Evolutionary conservation across 2,888 invertebrate genomes (phyloP).

Genomic region (Proisotoma minuta): DNA sequence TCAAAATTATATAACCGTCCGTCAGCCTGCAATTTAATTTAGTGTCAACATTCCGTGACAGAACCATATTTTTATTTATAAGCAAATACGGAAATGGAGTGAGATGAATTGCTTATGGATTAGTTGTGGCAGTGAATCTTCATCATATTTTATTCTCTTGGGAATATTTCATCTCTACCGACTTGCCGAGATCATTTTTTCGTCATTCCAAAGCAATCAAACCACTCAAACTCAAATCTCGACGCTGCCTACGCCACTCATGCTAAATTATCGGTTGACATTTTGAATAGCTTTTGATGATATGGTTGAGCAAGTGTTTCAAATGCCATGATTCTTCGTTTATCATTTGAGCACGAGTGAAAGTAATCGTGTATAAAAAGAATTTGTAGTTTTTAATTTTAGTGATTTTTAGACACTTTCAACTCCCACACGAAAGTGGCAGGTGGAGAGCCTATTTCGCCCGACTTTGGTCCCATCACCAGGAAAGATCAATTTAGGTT

Average conservation of each 20-base stretch:
- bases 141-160: slow-evolving; percentile 35
- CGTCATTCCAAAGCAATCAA: slow-evolving; percentile 4
- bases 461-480: not conserved
- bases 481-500: slow-evolving; percentile 9
- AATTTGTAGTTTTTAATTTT: no score
- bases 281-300: not conserved
- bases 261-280: slow-evolving; percentile 4
- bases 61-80: no score
- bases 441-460: slow-evolving; percentile 1
- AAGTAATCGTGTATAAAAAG: no score
- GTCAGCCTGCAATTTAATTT: no score
- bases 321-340: not conserved
- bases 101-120: slow-evolving; percentile 32
- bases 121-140: slow-evolving; percentile 19
- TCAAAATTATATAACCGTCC: no score
- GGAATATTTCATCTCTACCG: slow-evolving; percentile 33
- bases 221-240: not conserved
- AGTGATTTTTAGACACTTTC: not conserved
- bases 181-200: slow-evolving; percentile 8
- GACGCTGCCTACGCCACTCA: slow-evolving; percentile 7
- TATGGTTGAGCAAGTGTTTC: not conserved
- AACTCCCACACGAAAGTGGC: not conserved
- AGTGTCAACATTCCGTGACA: no score
- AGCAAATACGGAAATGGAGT: slow-evolving; percentile 10
- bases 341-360: no score